A percentile compares a stretch with the other conserved stretches of the same genome.
Conservation (phyloP, 2,113 vertebrate species). For the Tinamus guttatus region DNA sequence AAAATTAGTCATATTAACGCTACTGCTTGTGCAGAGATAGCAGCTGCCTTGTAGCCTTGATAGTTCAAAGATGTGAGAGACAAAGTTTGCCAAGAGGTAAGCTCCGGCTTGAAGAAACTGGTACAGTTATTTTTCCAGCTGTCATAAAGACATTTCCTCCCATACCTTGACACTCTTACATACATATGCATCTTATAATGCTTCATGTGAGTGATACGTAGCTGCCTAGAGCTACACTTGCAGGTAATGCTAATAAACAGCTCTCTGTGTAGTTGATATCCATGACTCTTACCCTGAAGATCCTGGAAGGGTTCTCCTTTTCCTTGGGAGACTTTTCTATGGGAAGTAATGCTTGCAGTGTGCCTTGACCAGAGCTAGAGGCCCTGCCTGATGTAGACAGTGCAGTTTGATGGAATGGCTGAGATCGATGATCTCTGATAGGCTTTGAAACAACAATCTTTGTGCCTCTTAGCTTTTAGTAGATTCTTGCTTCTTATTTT, state of each 20-base stretch:
- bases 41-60: not conserved
- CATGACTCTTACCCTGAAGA: slow-evolving; percentile 58
- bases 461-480: not conserved
- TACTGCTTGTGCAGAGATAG: not conserved
- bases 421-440: not conserved
- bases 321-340: slow-evolving; percentile 59
- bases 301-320: slow-evolving; percentile 3
- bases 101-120: not conserved
- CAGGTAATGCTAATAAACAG: slow-evolving; percentile 64
- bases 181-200: not conserved
- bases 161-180: not conserved
- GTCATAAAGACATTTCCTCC: not conserved
- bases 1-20: not conserved
- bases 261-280: slow-evolving; percentile 47
- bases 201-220: slow-evolving; percentile 21
- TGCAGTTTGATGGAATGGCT: not conserved
- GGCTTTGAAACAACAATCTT: not conserved
- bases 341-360: slow-evolving; percentile 48
- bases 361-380: slow-evolving; percentile 9
- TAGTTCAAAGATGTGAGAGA: not conserved
- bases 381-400: not conserved
- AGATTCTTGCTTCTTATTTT: not conserved
- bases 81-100: not conserved
- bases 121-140: not conserved
- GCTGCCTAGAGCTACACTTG: slow-evolving; percentile 52